A percentile compares a stretch with the other conserved stretches of the same genome.
Evolutionary conservation across 2,113 vertebrate species (phyloP).

Genomic region (Planiliza haematocheilus): DNA sequence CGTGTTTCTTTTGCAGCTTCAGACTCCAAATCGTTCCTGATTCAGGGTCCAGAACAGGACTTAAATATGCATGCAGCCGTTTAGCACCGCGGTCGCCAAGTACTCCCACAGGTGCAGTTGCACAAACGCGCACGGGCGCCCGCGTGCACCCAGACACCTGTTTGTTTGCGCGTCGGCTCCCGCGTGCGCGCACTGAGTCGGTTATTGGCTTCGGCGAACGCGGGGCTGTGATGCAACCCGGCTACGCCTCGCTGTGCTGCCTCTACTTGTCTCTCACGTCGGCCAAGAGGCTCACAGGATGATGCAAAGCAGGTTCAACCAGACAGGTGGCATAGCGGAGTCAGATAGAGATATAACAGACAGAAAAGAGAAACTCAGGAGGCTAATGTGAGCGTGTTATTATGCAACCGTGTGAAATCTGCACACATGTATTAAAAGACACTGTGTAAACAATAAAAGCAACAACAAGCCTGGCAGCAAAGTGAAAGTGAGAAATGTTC

Average conservation of each 20-base stretch:
- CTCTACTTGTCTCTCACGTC: constrained; percentile 48
- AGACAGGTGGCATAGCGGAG: constrained; percentile 30
- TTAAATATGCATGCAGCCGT: constrained; percentile 16
- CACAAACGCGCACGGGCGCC: not conserved
- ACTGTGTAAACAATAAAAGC: constrained; percentile 3
- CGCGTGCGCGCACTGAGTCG: not conserved
- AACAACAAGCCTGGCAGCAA: not conserved
- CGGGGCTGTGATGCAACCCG: constrained; percentile 43
- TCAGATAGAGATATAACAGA: not conserved
- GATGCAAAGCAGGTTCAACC: constrained; percentile 53
- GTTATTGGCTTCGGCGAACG: constrained; percentile 10
- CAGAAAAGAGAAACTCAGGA: not conserved
- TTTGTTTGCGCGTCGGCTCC: constrained; percentile 17
- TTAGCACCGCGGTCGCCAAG: not conserved
- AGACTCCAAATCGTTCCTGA: not conserved
- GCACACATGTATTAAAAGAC: not conserved
- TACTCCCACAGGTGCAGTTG: constrained; percentile 29
- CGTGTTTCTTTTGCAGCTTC: constrained; percentile 7
- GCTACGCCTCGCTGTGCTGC: constrained; percentile 27
- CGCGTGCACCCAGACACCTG: constrained; percentile 23
- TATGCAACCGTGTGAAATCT: not conserved
- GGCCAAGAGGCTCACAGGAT: constrained; percentile 2
- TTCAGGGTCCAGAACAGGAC: constrained; percentile 15
- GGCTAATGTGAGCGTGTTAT: not conserved
- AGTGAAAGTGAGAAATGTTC: not conserved